A percentile compares a stretch with the other conserved stretches of the same genome.
phyloP scores from a whole-genome alignment of 2,113 vertebrate species.

The Narcine bancroftii region DNA sequence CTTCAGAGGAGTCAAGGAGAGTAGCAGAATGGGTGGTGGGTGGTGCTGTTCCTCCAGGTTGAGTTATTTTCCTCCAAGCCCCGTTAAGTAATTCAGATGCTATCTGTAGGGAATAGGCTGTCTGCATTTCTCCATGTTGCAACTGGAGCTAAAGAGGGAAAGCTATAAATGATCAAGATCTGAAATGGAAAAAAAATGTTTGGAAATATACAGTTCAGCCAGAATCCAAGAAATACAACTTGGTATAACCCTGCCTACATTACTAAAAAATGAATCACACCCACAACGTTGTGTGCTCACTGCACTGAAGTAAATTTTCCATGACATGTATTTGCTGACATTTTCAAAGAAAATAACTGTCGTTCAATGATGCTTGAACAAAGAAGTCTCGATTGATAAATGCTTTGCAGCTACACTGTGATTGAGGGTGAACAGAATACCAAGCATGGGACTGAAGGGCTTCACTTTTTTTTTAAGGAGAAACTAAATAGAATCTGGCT shows the following conservation, averaged over 20 bases:
- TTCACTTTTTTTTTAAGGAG: no score
- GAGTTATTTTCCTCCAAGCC: background rate
- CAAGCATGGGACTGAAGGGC: background rate
- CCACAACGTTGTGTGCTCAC: background rate
- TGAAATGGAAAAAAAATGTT: background rate
- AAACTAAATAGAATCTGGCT: no score
- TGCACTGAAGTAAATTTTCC: constrained; percentile 3
- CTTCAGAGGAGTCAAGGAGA: background rate
- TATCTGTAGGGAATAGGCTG: background rate
- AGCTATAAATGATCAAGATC: background rate
- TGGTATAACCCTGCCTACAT: background rate
- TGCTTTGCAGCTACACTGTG: background rate
- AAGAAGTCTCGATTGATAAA: background rate
- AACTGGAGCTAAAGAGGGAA: background rate
- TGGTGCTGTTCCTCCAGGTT: background rate
- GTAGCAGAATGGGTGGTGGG: background rate
- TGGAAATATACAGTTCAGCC: background rate
- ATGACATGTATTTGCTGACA: constrained; percentile 18
- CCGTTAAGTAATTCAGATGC: background rate
- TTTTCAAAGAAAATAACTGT: background rate
- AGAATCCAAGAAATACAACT: no score
- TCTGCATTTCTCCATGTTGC: background rate
- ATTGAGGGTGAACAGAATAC: background rate
- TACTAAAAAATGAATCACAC: background rate
- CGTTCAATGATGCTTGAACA: background rate